These are phyloP conservation scores for Hydrozoanthus gracilis DNA, from an alignment of 92 coral and sea anemone species.

Conservation along the genomic window DNA sequence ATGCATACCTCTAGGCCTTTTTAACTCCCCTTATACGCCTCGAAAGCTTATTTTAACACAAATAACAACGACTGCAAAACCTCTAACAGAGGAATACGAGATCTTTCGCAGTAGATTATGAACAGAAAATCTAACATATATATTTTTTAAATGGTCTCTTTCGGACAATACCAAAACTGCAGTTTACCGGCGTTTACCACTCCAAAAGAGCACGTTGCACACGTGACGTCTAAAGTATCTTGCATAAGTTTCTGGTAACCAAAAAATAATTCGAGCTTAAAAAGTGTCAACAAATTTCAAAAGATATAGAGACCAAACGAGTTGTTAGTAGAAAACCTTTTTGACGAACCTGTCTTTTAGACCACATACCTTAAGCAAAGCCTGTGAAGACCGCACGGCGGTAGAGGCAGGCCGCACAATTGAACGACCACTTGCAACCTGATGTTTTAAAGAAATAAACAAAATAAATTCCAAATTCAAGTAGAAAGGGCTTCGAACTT, in stretches of 20 bases:
- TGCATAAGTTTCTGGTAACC: not conserved
- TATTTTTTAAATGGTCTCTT: too few relatives aligned
- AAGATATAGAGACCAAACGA: not conserved
- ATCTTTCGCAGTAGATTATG: too few relatives aligned
- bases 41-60: too few relatives aligned
- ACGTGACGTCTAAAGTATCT: constrained; percentile 18
- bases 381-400: constrained; percentile 96
- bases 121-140: too few relatives aligned
- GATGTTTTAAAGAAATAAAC: constrained; percentile 31
- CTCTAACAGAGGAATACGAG: too few relatives aligned
- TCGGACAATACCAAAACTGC: not conserved
- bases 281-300: not conserved
- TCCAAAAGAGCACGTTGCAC: constrained; percentile 25
- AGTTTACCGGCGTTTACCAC: constrained; percentile 6
- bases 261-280: not conserved
- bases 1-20: too few relatives aligned
- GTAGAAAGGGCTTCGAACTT: not conserved
- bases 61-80: too few relatives aligned
- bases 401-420: constrained; percentile 81
- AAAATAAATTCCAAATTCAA: constrained; percentile 1
- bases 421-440: constrained; percentile 99
- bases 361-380: constrained; percentile 87
- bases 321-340: not conserved
- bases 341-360: not conserved
- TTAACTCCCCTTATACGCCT: too few relatives aligned